Evolutionary conservation across 1,140 invertebrate species (phyloP), one percentile per base, ranked within the genome.

Genomic region (Bombyx mandarina): DNA sequence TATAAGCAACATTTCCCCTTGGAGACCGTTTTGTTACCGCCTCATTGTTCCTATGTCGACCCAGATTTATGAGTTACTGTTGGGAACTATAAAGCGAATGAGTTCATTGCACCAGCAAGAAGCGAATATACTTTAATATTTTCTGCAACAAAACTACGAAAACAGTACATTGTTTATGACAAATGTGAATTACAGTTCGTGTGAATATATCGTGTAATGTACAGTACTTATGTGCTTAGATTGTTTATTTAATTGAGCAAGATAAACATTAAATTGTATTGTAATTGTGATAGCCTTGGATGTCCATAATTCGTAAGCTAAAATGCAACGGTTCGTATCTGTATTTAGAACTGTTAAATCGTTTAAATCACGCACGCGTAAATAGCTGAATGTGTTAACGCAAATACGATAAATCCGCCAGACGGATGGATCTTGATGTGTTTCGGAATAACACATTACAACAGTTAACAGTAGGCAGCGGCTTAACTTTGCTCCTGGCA

Each of bases 1-100:
- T 42, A 9, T 5, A 43, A 12, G 43, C 18, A 43, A 54, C 42
- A 12, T 54, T 18, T 53, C 43, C 44, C 8, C 43, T 44, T n/a
- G 42, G 43, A 54, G 52, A 44, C 43, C n/a, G 26, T 35, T 35
- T 5, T 54, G 52, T 18, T 10, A 7, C 43, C 26, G 51, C 51
- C 7, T 10, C 44, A 46, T 45, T 18, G n/a, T 35, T 43, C 26
- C 49, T 35, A 44, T 59, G 60, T 57, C 51, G 70, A 63, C 65
- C 65, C 26, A 66, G 57, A 71, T 71, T 75, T 68, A 77, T 62
- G 57, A 52, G 51, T 53, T 67, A 76, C 69, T 73, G 64, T 73
- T 71, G 54, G 68, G 67, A 67, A 62, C 61, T 48, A 60, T 68
- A 66, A 62, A 62, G 53, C 72, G 62, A 70, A 71, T 59, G 61